Percentiles rank a stretch among this genome's conserved stretches.
These are phyloP conservation scores for Antedon mediterranea DNA, from an alignment of 53 echinoderm and acorn worm genomes.

Conservation along the genomic window DNA sequence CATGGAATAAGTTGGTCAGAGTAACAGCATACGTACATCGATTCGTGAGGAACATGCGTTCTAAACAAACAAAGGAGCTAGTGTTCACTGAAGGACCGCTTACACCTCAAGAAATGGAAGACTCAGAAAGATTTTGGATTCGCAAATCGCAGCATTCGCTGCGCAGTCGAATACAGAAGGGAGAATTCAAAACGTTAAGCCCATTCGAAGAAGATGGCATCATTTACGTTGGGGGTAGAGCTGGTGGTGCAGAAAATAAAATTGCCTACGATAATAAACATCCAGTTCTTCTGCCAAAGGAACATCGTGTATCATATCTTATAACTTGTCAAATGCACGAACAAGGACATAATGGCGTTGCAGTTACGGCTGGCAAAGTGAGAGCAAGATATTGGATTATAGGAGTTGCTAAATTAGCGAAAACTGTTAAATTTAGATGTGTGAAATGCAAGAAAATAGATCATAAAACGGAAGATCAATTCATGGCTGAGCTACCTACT, in stretches of 20 bases:
- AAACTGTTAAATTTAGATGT: slow-evolving; percentile 34
- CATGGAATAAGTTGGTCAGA: slow-evolving; percentile 33
- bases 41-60: slow-evolving; percentile 14
- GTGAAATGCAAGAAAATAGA: slow-evolving; percentile 14
- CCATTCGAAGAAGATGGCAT: slow-evolving; percentile 20
- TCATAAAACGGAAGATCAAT: too few relatives aligned
- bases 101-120: slow-evolving; percentile 15
- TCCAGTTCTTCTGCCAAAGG: slow-evolving; percentile 32
- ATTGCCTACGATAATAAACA: slow-evolving; percentile 28
- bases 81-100: neutral
- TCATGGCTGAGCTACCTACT: too few relatives aligned
- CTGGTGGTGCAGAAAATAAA: neutral
- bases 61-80: slow-evolving; percentile 4
- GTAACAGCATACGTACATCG: slow-evolving; percentile 40
- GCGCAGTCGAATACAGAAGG: slow-evolving; percentile 1
- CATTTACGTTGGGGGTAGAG: slow-evolving; percentile 4
- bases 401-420: too few relatives aligned
- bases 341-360: slow-evolving; percentile 29
- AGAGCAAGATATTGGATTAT: slow-evolving; percentile 47
- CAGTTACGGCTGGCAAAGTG: slow-evolving; percentile 26
- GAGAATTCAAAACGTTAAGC: slow-evolving; percentile 3
- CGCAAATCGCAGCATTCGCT: slow-evolving; percentile 15
- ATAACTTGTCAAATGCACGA: slow-evolving; percentile 28
- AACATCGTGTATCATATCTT: slow-evolving; percentile 16
- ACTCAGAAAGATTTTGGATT: slow-evolving; percentile 25